Conservation (phyloP, 2,888 invertebrate species). For the Yponomeuta evonymella region DNA sequence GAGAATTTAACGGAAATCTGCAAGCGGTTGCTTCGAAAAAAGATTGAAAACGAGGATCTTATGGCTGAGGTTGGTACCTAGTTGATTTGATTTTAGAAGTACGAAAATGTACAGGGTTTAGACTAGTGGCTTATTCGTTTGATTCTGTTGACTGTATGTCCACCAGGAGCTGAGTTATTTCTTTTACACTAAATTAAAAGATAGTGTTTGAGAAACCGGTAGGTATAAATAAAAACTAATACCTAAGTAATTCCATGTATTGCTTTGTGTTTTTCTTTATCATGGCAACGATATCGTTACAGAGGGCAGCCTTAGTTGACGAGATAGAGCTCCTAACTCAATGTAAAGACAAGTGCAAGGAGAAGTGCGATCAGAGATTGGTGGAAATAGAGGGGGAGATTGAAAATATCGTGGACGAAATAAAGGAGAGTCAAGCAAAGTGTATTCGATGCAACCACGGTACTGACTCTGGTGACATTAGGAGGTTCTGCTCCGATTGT, state of each 20-base stretch:
- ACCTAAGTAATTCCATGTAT: background rate
- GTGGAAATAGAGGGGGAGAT: conserved; percentile 40
- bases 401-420: conserved; percentile 24
- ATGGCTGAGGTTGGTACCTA: conserved; percentile 42
- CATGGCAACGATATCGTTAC: conserved; percentile 20
- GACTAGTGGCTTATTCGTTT: too few species aligned
- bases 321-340: conserved; percentile 48
- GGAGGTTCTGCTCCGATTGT: conserved; percentile 54
- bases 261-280: conserved; percentile 17
- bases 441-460: conserved; percentile 48
- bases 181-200: too few species aligned
- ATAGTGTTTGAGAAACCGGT: too few species aligned
- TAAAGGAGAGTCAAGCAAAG: conserved; percentile 23
- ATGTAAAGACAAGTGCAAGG: conserved; percentile 42
- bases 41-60: conserved; percentile 56
- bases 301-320: conserved; percentile 46
- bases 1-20: conserved; percentile 54
- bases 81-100: too few species aligned
- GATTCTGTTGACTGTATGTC: too few species aligned
- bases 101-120: too few species aligned
- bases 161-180: too few species aligned
- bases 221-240: too few species aligned
- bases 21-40: conserved; percentile 48
- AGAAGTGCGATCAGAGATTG: conserved; percentile 49
- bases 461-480: conserved; percentile 47